Evolutionary conservation across 2,797 vertebrate species (phyloP), one percentile per base, ranked within the genome.

Genomic region (Xiphorhynchus erythropygius): DNA sequence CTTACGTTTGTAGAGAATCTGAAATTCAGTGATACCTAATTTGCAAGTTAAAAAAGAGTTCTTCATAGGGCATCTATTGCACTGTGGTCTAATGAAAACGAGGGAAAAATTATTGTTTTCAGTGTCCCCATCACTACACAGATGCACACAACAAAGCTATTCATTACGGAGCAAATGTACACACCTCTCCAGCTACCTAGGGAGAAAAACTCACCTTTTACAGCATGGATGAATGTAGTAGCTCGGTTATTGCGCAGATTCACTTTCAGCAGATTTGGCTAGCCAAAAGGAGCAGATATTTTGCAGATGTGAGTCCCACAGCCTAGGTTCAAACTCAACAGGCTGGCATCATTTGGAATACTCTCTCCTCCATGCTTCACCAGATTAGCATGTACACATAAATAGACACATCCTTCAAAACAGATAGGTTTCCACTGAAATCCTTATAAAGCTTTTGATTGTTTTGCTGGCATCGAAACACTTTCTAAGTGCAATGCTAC

Each of bases 211-310:
- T 28, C 37, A 56, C 80, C 84, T 80, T 92, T 84, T 59, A 59
- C 52, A 78, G 93, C 49, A 84, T 2, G 9, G 30, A 62, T 37
- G n/a, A 52, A 63, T 75, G 39, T 1, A 91, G 80, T 4, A 89
- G 56, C 44, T 78, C 41, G 44, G 62, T 21, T 37, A 8, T 5
- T 49, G 25, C 41, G 59, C 74, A 86, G 33, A 18, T n/a, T 22
- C 69, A 84, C 15, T 44, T 44, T 24, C 32, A 24, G 50, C 64
- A 86, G 33, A 18, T n/a, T 28, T 64, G 84, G 60, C 52, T 53
- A 41, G 33, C 52, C 77, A 76, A 78, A 89, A 90, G 37, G 33
- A 93, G 60, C 63, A 90, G 87, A 41, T 75, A 46, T 46, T 82
- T 32, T 52, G 10, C 44, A 70, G 25, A 76, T 6, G 6, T 0